Evolutionary conservation across 2,113 vertebrate species (phyloP).

Genomic region (Spermophilus dauricus): DNA sequence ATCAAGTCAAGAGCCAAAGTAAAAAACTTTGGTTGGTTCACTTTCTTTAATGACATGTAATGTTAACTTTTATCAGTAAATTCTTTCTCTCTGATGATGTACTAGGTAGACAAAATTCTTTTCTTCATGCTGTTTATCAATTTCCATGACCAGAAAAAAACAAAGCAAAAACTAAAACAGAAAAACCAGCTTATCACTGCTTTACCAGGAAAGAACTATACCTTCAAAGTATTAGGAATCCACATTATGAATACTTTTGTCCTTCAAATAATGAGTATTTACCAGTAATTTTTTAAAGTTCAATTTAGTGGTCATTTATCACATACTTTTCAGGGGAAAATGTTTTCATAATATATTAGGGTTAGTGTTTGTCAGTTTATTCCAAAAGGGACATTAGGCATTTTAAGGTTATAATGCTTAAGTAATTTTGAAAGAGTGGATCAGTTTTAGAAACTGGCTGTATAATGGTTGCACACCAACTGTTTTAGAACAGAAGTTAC

Average conservation of each 20-base stretch:
- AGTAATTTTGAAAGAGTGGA: background rate
- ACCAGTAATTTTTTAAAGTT: conserved; percentile 18
- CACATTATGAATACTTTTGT: background rate
- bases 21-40: background rate
- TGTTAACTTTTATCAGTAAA: conserved; percentile 2
- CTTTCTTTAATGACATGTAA: background rate
- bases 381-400: background rate
- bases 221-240: background rate
- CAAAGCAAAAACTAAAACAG: background rate
- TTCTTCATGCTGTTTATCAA: conserved; percentile 30
- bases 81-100: background rate
- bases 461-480: background rate
- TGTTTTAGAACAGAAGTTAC: background rate
- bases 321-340: background rate
- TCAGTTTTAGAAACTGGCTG: background rate
- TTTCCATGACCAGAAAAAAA: background rate
- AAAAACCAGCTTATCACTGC: background rate
- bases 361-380: conserved; percentile 12
- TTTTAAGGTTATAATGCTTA: conserved; percentile 37
- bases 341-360: conserved; percentile 15
- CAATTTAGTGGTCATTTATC: conserved; percentile 4
- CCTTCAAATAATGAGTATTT: background rate
- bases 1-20: background rate
- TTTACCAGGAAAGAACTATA: background rate
- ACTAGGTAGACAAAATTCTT: background rate